Conservation (phyloP, 92 coral and sea anemone species). For the Actinostola sp. region DNA sequence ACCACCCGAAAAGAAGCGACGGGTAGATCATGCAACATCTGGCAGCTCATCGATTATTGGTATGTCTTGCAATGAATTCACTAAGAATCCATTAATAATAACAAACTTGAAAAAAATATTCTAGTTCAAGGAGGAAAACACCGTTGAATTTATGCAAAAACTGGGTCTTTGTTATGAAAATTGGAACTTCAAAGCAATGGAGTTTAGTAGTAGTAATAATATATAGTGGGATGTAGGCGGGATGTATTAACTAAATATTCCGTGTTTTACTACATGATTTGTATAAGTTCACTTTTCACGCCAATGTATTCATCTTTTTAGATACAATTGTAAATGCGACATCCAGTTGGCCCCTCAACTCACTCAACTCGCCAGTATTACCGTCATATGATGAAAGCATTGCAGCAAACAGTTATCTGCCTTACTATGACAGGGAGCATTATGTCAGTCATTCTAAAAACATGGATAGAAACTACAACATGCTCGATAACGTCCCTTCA, state of each 20-base stretch:
- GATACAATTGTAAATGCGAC: slow-evolving; percentile 31
- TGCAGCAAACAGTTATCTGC: slow-evolving; percentile 10
- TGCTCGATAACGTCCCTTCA: not conserved
- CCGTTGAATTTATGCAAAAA: no score
- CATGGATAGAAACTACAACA: slow-evolving; percentile 7
- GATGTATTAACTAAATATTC: no score
- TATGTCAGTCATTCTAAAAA: slow-evolving; percentile 4
- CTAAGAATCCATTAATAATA: no score
- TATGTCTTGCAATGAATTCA: not conserved
- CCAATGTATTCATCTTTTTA: not conserved
- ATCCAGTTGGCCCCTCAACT: slow-evolving; percentile 35
- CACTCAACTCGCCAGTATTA: slow-evolving; percentile 10
- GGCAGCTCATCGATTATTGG: slow-evolving; percentile 18
- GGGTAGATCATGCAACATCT: slow-evolving; percentile 4
- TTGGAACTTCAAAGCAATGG: no score
- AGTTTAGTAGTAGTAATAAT: no score
- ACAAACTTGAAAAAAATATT: no score
- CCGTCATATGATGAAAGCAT: slow-evolving; percentile 22
- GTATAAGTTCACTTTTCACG: no score
- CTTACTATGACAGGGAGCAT: slow-evolving; percentile 16
- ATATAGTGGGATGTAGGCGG: no score
- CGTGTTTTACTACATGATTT: no score
- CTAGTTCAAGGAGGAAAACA: no score
- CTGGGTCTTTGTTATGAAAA: no score
- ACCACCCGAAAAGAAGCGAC: slow-evolving; percentile 36